Conservation (phyloP, 2,797 vertebrate species). For the Epinephelus awoara region DNA sequence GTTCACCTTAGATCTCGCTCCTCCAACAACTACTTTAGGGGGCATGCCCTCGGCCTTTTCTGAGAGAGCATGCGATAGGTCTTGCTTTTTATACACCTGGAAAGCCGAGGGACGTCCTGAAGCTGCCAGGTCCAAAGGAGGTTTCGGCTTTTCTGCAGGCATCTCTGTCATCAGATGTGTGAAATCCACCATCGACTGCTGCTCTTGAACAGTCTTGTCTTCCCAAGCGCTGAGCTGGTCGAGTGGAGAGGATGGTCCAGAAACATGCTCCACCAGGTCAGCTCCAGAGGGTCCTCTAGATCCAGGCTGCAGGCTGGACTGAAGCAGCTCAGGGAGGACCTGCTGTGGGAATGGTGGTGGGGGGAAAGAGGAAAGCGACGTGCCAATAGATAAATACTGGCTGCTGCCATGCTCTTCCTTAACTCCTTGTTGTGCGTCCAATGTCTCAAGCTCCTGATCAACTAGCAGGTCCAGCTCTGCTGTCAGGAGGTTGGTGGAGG, state of each 20-base stretch:
- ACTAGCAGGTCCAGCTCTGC: slow-evolving; percentile 90
- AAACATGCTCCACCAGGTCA: slow-evolving; percentile 11
- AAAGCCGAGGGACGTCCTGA: slow-evolving; percentile 82
- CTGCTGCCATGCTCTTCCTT: slow-evolving; percentile 20
- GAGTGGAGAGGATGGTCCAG: slow-evolving; percentile 59
- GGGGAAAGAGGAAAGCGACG: slow-evolving; percentile 45
- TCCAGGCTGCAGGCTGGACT: slow-evolving; percentile 66
- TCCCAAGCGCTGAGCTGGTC: slow-evolving; percentile 68
- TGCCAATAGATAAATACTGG: slow-evolving; percentile 38
- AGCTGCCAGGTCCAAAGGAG: slow-evolving; percentile 68
- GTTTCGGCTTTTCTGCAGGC: slow-evolving; percentile 43
- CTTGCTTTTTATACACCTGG: slow-evolving; percentile 83
- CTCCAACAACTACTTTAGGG: slow-evolving; percentile 29
- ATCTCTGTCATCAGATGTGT: slow-evolving; percentile 70
- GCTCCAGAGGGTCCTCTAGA: slow-evolving; percentile 54
- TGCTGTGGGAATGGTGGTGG: slow-evolving; percentile 52
- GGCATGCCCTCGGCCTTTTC: slow-evolving; percentile 8
- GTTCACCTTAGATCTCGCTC: slow-evolving; percentile 63
- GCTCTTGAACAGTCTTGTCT: slow-evolving; percentile 20
- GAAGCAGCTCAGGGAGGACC: slow-evolving; percentile 75
- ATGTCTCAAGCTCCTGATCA: slow-evolving; percentile 87
- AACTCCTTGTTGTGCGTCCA: slow-evolving; percentile 47
- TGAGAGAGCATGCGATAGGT: slow-evolving; percentile 10
- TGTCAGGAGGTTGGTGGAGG: slow-evolving; percentile 63
- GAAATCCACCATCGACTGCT: slow-evolving; percentile 71